Evolutionary conservation across 2,888 invertebrate genomes (phyloP), one percentile per base, ranked within the genome.

Genomic region (Macrostomum cliftonense): DNA sequence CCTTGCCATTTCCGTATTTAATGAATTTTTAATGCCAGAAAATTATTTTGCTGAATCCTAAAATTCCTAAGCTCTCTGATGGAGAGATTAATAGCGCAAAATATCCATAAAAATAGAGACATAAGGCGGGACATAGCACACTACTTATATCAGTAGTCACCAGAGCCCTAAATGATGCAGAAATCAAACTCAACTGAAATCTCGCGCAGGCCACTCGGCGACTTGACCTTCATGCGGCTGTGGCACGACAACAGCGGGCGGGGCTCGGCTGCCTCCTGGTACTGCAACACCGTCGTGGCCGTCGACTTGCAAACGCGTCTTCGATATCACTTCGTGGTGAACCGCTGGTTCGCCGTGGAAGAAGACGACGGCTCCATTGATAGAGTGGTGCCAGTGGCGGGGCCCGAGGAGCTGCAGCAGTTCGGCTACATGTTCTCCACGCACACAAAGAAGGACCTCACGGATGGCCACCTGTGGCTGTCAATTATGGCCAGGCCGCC

Each of bases 401-500:
- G 71, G 1, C 59, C 60, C 17, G 70, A 70, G 43, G 70, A 74
- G 57, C 66, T 71, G 58, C 63, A 62, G 2, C 64, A 71, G 49
- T 73, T 74, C 54, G 57, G 61, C 11, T 70, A 72, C 56, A 59
- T 73, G 48, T 74, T 74, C 57, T 57, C 65, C 2, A 64, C 65
- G 50, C 63, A 62, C 38, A 62, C 68, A 7, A 62, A 63, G 37
- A 65, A 67, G 55, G 68, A 71, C 47, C 58, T 75, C 2, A 62
- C 65, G 13, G 74, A 75, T 53, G 72, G 70, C 4, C 75, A 75
- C 57, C 59, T 75, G 40, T 75, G 75, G 74, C 73, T 74, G 58
- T 74, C 74, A 1, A 69, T 75, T 7, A 68, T 75, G 51, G 64
- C 71, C 36, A 60, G 74, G 17, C 73, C 74, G 2, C 70, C 71